A percentile compares a stretch with the other conserved stretches of the same genome.
phyloP scores from a whole-genome alignment of 2,113 vertebrate species.

The Psophia crepitans region DNA sequence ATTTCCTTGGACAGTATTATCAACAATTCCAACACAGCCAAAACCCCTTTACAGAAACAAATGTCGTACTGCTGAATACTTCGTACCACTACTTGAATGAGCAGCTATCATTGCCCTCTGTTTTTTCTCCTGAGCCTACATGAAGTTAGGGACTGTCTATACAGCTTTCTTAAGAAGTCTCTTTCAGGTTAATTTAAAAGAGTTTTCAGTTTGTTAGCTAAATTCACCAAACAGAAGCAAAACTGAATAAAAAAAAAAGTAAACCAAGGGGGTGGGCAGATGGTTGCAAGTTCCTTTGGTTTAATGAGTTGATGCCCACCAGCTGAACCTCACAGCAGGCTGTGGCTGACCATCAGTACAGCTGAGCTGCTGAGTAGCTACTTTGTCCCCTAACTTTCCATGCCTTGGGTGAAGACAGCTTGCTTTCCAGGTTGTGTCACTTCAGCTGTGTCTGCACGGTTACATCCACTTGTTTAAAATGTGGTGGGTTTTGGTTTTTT shows the following conservation, averaged over 20 bases:
- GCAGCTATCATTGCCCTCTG: background rate
- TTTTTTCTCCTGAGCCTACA: background rate
- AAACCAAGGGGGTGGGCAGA: background rate
- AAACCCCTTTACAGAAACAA: background rate
- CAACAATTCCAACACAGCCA: background rate
- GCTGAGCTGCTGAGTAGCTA: background rate
- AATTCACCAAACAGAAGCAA: background rate
- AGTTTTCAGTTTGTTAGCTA: background rate
- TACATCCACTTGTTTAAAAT: background rate
- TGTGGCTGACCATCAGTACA: background rate
- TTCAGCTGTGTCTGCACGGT: background rate
- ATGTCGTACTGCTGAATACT: accelerated
- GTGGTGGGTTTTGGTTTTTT: background rate
- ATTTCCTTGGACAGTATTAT: background rate
- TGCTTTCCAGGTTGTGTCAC: background rate
- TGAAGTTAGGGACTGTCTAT: background rate
- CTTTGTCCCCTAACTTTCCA: accelerated
- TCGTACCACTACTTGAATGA: no score
- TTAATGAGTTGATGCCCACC: background rate
- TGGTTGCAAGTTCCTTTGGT: background rate
- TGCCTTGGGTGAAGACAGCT: background rate
- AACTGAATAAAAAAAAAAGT: no score
- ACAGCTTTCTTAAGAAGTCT: background rate
- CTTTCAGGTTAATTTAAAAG: background rate
- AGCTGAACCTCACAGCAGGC: background rate